Base-by-base conservation (phyloP, 1,140 invertebrate genomes). In the Pseudomyrmex flavicornis region DNA sequence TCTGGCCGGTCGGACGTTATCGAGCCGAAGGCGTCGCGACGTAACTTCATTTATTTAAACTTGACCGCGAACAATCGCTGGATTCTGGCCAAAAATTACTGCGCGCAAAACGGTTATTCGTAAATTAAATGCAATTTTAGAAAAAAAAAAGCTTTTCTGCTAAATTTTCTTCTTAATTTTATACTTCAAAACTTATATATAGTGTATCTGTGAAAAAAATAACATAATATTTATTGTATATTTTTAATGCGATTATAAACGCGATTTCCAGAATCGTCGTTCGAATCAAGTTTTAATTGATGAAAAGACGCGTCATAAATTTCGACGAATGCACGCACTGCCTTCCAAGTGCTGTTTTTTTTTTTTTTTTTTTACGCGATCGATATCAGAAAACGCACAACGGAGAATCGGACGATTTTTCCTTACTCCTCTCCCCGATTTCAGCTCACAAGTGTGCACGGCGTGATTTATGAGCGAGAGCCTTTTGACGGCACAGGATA, bases 401-500 rank as follows among this genome's bases (percentile, higher is more conserved):
- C 35, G 54, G 12, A 59, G 54, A 26, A 56, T 26, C 62, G 46
- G 52, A 10, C 48, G 62, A 80, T 80, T 72, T 80, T 70, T 59
- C 76, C 20, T 79, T 70, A 20, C 5, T 70, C 35, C 15, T n/a
- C 44, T 5, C 8, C 12, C 46, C 70, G 69, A 76, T 63, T 74
- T 76, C 48, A 82, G 50, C 44, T 52, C 59, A 13, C 80, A 52
- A 75, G 58, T 56, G 59, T n/a, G 80, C 72, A 8, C 26, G 17
- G 26, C 59, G 59, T 75, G 69, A 73, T 75, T 74, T 82, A 75
- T 54, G 72, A 82, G 20, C 35, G 35, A 52, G 2, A 35, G 26
- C 20, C 80, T 82, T 35, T 35, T 62, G 72, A 82, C 56, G 70
- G 58, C 35, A 56, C 59, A 17, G 48, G 48, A 82, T 75, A 82